A percentile compares a stretch with the other conserved stretches of the same genome.
phyloP scores from a whole-genome alignment of 1,140 invertebrate genomes.

The Zaprionus kolodkinae region DNA sequence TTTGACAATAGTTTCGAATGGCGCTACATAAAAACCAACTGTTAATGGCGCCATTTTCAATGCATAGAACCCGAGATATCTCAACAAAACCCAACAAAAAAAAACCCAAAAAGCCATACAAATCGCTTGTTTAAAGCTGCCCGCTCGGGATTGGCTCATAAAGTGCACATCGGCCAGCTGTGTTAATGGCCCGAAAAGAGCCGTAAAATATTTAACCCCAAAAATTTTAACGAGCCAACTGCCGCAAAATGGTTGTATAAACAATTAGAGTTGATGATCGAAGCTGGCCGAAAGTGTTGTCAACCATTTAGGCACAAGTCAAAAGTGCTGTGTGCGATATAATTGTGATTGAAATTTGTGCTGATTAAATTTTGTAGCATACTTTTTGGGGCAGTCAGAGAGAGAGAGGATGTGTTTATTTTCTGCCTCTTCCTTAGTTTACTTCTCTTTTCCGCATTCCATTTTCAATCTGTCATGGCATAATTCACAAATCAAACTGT shows the following conservation, averaged over 20 bases:
- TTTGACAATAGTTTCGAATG: constrained; percentile 64
- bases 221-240: constrained; percentile 55
- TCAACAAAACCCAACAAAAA: neutral
- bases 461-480: neutral
- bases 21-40: constrained; percentile 69
- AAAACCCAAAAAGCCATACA: constrained; percentile 13
- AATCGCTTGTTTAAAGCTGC: constrained; percentile 28
- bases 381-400: neutral
- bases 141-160: constrained; percentile 36
- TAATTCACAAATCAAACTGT: neutral
- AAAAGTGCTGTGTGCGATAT: neutral
- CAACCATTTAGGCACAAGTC: constrained; percentile 1
- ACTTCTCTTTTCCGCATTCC: neutral
- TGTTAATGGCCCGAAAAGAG: constrained; percentile 52
- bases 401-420: neutral
- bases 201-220: constrained; percentile 63
- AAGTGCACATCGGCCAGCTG: constrained; percentile 58
- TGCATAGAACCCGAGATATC: constrained; percentile 19
- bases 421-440: neutral
- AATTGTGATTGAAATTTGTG: neutral
- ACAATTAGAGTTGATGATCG: constrained; percentile 57
- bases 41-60: constrained; percentile 63
- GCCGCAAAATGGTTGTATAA: constrained; percentile 65
- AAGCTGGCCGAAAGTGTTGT: constrained; percentile 38
- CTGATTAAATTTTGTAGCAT: constrained; percentile 1